Conservation (phyloP, 64 coral and sea anemone species). For the Cladopsammia gracilis region DNA sequence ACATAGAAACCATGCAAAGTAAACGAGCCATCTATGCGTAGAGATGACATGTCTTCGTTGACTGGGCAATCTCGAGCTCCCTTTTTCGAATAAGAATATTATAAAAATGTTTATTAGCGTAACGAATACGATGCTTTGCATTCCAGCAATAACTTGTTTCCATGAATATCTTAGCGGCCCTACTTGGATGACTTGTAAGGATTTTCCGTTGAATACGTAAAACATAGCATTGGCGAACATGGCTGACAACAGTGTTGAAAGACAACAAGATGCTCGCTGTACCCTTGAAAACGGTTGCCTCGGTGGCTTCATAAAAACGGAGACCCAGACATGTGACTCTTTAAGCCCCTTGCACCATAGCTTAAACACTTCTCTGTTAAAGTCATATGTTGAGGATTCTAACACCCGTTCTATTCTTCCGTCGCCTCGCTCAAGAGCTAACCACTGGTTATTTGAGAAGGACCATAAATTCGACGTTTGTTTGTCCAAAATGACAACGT, state of each 20-base stretch:
- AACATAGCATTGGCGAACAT: constrained; percentile 73
- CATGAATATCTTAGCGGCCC: constrained; percentile 32
- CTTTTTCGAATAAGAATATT: constrained; percentile 28
- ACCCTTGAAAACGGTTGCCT: constrained; percentile 13
- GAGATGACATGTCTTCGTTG: background rate
- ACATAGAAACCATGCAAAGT: background rate
- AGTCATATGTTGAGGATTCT: background rate
- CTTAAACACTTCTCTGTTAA: background rate
- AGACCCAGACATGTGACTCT: constrained; percentile 67
- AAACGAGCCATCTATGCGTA: too few relatives aligned
- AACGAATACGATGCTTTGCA: constrained; percentile 16
- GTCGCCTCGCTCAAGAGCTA: constrained; percentile 41
- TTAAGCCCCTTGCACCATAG: constrained; percentile 13
- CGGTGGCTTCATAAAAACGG: constrained; percentile 19
- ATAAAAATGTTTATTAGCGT: constrained; percentile 33
- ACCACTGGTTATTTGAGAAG: background rate
- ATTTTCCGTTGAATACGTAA: background rate
- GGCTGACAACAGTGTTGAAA: constrained; percentile 7
- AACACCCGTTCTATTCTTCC: constrained; percentile 9
- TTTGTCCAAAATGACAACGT: background rate
- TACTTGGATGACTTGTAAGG: background rate
- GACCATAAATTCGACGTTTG: background rate
- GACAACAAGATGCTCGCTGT: constrained; percentile 56
- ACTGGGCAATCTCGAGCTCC: background rate
- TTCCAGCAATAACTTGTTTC: constrained; percentile 1